phyloP scores from a whole-genome alignment of 2,113 vertebrate species.

The Poeciliopsis occidentalis region DNA sequence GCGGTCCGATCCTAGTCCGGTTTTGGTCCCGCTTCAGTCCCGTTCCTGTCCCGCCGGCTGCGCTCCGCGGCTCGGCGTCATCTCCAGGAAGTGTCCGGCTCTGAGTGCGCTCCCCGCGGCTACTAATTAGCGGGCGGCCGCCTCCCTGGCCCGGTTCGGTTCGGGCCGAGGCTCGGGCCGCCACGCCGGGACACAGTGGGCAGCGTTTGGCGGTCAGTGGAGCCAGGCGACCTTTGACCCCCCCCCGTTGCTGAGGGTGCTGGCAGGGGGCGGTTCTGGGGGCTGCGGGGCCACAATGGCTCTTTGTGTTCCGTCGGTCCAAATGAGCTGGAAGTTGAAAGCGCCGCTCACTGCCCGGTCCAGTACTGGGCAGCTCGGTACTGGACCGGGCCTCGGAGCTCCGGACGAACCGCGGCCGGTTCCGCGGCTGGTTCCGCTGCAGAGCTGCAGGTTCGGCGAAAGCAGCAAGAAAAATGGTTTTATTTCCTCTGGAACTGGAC shows the following conservation, averaged over 20 bases:
- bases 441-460: constrained; percentile 44
- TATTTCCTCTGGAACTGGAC: constrained; percentile 86
- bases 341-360: constrained; percentile 76
- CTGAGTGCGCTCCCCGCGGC: no score
- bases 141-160: background rate
- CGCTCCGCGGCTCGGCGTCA: background rate
- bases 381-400: background rate
- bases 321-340: constrained; percentile 83
- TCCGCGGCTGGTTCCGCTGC: background rate
- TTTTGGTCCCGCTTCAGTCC: background rate
- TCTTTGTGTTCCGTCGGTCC: constrained; percentile 87
- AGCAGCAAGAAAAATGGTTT: constrained; percentile 88
- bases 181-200: constrained; percentile 77
- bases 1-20: no score
- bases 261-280: background rate
- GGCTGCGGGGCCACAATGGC: constrained; percentile 83
- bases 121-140: background rate
- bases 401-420: background rate
- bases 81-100: no score
- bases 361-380: constrained; percentile 86
- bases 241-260: constrained; percentile 54
- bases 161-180: background rate
- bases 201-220: constrained; percentile 88
- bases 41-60: background rate
- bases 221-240: constrained; percentile 96